phyloP scores from a whole-genome alignment of 2,888 invertebrate genomes.

The Melieria picta region DNA sequence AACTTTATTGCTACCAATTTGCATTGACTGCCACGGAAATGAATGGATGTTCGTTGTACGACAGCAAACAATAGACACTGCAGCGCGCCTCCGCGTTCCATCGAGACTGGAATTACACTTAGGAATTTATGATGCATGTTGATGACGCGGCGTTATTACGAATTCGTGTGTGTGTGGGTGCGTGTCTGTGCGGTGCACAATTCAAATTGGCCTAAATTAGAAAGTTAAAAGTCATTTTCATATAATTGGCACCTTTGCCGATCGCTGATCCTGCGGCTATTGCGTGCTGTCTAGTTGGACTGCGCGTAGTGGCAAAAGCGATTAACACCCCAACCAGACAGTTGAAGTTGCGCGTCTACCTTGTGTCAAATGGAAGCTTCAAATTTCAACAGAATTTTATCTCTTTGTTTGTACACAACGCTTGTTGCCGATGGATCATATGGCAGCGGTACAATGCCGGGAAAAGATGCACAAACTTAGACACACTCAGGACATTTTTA shows the following conservation, averaged over 20 bases:
- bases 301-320: too few relatives aligned
- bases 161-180: neutral
- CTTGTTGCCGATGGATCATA: slow-evolving; percentile 55
- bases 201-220: too few relatives aligned
- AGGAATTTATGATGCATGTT: slow-evolving; percentile 42
- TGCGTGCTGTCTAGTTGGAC: too few relatives aligned
- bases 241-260: too few relatives aligned
- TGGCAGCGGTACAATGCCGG: slow-evolving; percentile 41
- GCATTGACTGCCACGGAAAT: slow-evolving; percentile 9
- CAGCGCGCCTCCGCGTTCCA: too few relatives aligned
- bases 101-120: neutral
- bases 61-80: too few relatives aligned
- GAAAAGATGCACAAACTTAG: too few relatives aligned
- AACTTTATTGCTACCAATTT: slow-evolving; percentile 17
- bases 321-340: too few relatives aligned
- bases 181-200: too few relatives aligned
- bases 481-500: too few relatives aligned
- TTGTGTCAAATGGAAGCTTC: slow-evolving; percentile 44
- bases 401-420: slow-evolving; percentile 47
- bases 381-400: slow-evolving; percentile 51
- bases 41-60: slow-evolving; percentile 27
- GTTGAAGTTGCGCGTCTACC: slow-evolving; percentile 18
- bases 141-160: neutral
- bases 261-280: too few relatives aligned
- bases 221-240: too few relatives aligned